phyloP scores from a whole-genome alignment of 2,888 invertebrate species.

The Nemoura dubitans region DNA sequence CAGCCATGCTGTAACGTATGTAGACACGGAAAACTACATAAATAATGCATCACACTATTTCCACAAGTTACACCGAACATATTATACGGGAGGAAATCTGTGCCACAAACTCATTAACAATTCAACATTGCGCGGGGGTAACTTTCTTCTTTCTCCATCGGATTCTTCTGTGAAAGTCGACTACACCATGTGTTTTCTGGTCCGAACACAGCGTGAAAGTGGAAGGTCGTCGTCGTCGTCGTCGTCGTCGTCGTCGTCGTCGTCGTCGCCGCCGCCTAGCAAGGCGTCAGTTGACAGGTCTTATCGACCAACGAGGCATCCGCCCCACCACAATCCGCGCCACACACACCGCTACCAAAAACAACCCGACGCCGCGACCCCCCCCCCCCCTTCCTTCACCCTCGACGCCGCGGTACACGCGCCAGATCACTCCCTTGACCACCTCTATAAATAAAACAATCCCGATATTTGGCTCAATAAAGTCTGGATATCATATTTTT shows the following conservation, averaged over 20 bases:
- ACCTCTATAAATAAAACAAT: conserved; percentile 7
- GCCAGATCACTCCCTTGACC: background rate
- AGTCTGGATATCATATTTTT: background rate
- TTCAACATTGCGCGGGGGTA: background rate
- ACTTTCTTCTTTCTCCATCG: background rate
- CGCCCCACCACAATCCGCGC: background rate
- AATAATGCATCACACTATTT: background rate
- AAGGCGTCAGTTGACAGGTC: background rate
- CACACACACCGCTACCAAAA: background rate
- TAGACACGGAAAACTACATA: background rate
- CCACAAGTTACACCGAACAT: too few species aligned
- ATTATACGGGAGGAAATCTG: background rate
- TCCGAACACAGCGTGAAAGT: background rate
- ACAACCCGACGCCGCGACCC: background rate
- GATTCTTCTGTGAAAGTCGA: background rate
- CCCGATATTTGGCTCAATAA: background rate
- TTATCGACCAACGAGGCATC: conserved; percentile 1
- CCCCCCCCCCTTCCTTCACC: background rate
- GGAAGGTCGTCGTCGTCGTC: background rate
- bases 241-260: background rate
- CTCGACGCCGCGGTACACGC: background rate
- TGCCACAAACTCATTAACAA: background rate
- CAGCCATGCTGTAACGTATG: background rate
- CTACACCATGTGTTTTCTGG: background rate
- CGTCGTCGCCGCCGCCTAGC: background rate